Base-by-base conservation (phyloP, 2,797 vertebrate species). In the Eurystomus glaucurus region DNA sequence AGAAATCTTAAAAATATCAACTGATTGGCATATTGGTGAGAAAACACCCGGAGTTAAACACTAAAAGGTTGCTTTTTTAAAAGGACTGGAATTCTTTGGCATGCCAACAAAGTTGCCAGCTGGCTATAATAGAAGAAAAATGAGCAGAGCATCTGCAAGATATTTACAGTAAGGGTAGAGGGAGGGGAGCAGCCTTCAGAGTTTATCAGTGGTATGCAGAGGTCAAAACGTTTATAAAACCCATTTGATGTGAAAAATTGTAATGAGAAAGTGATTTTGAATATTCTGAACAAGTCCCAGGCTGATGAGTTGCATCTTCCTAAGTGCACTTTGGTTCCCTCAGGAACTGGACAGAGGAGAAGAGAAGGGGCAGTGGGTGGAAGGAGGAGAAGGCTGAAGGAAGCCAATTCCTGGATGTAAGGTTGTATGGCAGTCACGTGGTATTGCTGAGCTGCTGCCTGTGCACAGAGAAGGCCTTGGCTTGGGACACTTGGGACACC, bases 181-280 rank as follows among this genome's bases (percentile, higher is more conserved):
- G 79, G 69, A 92, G 89, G 88, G 76, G 28, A 92, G 51, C 65
- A 88, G 69, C 22, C 35, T 82, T 82, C 62, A 72, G 80, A 96
- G 79, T 94, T 95, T 95, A 96, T 96, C 95, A 95, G 54, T 79
- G 96, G 96, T 94, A 97, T 97, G 95, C 89, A 95, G 84, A 87
- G 91, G 95, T 96, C 90, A 91, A 92, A 91, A 88, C 0, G 10
- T 96, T 95, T 97, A 95, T 96, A 96, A 97, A 87, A 86, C 50
- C 21, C 68, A 92, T 94, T 70, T 95, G 82, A 96, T 94, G 87
- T 93, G 85, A 93, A 97, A 96, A 95, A 85, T 28, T 6, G 58
- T 71, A 77, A 96, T 10, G 77, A 90, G 80, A 96, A 95, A 68
- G 41, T 48, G 91, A 71, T 83, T 95, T 88, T 71, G 60, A 91